These are phyloP conservation scores for Pelodiscus sinensis DNA, from an alignment of 2,113 vertebrate species.

Conservation along the genomic window DNA sequence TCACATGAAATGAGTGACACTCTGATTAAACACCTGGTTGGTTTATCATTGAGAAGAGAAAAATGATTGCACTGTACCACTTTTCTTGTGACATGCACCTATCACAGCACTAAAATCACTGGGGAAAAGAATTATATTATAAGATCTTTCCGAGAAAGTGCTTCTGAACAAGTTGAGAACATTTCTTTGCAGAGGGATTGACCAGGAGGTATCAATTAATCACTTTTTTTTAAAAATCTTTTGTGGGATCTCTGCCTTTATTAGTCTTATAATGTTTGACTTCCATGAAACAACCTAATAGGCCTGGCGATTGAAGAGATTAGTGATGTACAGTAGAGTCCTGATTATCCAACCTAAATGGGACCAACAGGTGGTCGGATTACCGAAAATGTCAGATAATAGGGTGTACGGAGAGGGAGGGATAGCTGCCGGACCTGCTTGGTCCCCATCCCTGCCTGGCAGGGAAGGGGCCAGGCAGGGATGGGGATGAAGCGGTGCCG, in stretches of 20 bases:
- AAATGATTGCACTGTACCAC: not conserved
- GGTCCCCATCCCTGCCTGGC: no score
- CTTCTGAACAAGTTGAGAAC: not conserved
- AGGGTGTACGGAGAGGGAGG: no score
- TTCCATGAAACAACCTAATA: not conserved
- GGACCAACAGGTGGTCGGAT: no score
- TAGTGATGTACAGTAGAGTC: not conserved
- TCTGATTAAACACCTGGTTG: not conserved
- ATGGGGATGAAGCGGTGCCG: no score
- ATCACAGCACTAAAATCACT: not conserved
- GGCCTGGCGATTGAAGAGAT: not conserved
- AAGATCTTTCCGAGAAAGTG: fast-evolving
- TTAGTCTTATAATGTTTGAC: not conserved
- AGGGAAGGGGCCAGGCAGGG: no score
- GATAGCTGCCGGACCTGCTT: no score
- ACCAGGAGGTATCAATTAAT: not conserved
- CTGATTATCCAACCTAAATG: no score
- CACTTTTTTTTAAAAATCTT: not conserved
- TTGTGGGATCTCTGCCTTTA: not conserved
- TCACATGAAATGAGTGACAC: no score
- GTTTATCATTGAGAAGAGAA: not conserved
- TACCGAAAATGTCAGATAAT: no score
- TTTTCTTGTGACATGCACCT: not conserved
- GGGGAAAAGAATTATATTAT: not conserved
- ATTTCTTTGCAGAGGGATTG: not conserved